Conservation (phyloP, 2,797 vertebrate species). For the Neosilurus hyrtlii region DNA sequence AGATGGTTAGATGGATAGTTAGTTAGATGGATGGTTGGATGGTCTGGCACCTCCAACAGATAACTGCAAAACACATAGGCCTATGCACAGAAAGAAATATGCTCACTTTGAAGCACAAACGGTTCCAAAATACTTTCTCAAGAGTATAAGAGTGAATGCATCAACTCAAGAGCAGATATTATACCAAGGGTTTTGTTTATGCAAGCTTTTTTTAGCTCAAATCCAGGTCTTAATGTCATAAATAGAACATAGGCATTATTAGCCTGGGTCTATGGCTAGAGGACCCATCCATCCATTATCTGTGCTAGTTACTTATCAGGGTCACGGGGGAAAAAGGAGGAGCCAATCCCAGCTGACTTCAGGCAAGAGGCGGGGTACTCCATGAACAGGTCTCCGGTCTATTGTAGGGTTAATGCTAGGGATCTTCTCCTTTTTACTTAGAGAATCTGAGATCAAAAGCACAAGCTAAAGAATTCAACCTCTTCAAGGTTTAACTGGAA, state of each 20-base stretch:
- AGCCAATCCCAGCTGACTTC: too few relatives aligned
- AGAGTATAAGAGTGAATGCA: too few relatives aligned
- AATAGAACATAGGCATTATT: not conserved
- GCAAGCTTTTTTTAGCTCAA: not conserved
- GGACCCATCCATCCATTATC: not conserved
- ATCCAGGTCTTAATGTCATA: not conserved
- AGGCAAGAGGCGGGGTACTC: too few relatives aligned
- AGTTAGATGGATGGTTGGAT: too few relatives aligned
- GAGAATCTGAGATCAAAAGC: not conserved
- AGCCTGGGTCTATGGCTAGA: not conserved
- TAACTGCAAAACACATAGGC: not conserved
- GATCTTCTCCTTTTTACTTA: too few relatives aligned
- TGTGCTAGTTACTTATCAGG: too few relatives aligned
- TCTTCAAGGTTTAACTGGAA: not conserved
- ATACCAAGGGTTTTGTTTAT: not conserved
- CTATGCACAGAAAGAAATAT: not conserved
- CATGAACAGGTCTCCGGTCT: too few relatives aligned
- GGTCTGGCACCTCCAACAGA: not conserved
- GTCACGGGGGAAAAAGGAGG: too few relatives aligned
- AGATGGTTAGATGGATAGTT: too few relatives aligned
- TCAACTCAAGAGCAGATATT: not conserved
- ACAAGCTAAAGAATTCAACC: not conserved
- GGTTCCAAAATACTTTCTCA: not conserved
- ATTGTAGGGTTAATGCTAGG: too few relatives aligned
- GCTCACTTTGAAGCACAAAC: not conserved